These are phyloP conservation scores for Diarsia brunnea DNA, from an alignment of 2,888 invertebrate genomes.

Conservation along the genomic window DNA sequence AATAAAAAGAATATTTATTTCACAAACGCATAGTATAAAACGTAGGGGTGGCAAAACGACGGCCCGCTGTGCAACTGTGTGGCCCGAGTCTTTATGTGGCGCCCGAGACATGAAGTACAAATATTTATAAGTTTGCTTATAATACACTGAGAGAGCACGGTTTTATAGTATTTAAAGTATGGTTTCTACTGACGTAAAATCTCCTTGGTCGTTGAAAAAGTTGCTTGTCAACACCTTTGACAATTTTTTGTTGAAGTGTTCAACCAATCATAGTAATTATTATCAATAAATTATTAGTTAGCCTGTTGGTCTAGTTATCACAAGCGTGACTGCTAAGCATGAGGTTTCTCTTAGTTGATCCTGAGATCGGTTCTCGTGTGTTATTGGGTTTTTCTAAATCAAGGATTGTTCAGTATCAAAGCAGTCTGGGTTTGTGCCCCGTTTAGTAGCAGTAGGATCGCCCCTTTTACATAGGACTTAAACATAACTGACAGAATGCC, in stretches of 20 bases:
- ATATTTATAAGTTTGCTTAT: slow-evolving; percentile 26
- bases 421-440: neutral
- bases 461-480: neutral
- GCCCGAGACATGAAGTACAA: neutral
- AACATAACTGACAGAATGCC: neutral
- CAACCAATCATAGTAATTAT: neutral
- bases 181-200: neutral
- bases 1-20: neutral
- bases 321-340: neutral
- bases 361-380: neutral
- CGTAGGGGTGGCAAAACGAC: neutral
- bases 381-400: neutral
- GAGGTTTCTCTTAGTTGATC: neutral
- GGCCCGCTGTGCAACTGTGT: slow-evolving; percentile 13
- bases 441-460: neutral
- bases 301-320: neutral
- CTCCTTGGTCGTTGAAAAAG: neutral
- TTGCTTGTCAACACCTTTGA: neutral
- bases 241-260: neutral
- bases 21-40: neutral
- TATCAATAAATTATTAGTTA: neutral
- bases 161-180: slow-evolving; percentile 7
- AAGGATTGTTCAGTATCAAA: neutral
- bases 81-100: neutral
- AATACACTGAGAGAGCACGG: neutral